Conservation (phyloP, 2,113 vertebrate species). For the Chloebia gouldiae region DNA sequence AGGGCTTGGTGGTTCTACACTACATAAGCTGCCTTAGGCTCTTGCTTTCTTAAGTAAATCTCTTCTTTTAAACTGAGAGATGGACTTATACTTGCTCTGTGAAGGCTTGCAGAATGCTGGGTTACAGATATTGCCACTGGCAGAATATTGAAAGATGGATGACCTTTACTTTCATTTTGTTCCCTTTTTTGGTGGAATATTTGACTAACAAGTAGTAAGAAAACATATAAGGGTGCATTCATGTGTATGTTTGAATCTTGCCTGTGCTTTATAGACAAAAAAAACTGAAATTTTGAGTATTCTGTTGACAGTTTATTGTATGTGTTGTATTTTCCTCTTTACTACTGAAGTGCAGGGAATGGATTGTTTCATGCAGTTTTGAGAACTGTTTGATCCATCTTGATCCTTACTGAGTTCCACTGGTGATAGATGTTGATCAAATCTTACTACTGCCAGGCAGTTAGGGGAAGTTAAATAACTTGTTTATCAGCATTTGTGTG, state of each 20-base stretch:
- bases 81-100: neutral
- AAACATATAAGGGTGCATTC: neutral
- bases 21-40: neutral
- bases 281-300: neutral
- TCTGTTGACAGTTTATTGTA: neutral
- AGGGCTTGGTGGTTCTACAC: neutral
- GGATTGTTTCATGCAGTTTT: neutral
- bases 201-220: neutral
- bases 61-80: neutral
- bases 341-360: neutral
- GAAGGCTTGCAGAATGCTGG: neutral
- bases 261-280: neutral
- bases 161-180: neutral
- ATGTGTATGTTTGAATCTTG: neutral
- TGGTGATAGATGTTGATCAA: neutral
- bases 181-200: neutral
- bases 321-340: neutral
- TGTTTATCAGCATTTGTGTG: fast-evolving
- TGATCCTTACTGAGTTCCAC: neutral
- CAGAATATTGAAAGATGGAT: neutral
- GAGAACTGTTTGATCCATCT: neutral
- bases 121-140: neutral
- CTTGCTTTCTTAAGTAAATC: neutral
- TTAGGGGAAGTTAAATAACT: neutral
- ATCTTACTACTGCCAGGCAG: neutral